Percentiles rank a stretch among this genome's conserved stretches.
Evolutionary conservation across 2,797 vertebrate species (phyloP).

Genomic region (Catamblyrhynchus diadema): DNA sequence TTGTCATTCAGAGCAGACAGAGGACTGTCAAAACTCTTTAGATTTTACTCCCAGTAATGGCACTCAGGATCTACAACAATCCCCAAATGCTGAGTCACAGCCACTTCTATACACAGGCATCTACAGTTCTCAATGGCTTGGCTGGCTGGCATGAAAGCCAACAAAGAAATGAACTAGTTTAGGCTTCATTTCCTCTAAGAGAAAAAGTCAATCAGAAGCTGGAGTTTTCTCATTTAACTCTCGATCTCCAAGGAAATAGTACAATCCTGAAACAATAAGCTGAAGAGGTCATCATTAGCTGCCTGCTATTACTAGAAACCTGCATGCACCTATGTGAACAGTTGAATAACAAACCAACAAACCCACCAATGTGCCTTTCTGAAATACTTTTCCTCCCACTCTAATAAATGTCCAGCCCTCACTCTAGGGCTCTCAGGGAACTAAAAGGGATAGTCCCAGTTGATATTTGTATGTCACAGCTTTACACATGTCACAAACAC

Average conservation of each 20-base stretch:
- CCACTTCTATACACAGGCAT: not conserved
- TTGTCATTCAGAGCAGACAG: not conserved
- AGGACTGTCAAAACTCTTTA: not conserved
- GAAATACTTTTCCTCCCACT: not conserved
- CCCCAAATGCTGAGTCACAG: not conserved
- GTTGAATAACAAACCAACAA: not conserved
- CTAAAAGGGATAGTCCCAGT: not conserved
- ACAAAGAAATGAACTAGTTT: not conserved
- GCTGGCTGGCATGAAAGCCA: not conserved
- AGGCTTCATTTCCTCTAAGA: not conserved
- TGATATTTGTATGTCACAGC: not conserved
- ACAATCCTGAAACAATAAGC: not conserved
- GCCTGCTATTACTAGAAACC: not conserved
- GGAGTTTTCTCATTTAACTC: not conserved
- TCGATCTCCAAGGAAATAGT: accelerated
- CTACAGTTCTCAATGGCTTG: not conserved
- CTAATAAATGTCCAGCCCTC: not conserved
- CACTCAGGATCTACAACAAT: not conserved
- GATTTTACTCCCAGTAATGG: not conserved
- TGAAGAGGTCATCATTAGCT: not conserved
- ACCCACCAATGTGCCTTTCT: not conserved
- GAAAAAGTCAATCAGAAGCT: not conserved
- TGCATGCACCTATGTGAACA: not conserved
- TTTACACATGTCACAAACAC: not conserved
- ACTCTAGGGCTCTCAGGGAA: not conserved